phyloP scores from a whole-genome alignment of 2,797 vertebrate genomes.

The Cuculus canorus region DNA sequence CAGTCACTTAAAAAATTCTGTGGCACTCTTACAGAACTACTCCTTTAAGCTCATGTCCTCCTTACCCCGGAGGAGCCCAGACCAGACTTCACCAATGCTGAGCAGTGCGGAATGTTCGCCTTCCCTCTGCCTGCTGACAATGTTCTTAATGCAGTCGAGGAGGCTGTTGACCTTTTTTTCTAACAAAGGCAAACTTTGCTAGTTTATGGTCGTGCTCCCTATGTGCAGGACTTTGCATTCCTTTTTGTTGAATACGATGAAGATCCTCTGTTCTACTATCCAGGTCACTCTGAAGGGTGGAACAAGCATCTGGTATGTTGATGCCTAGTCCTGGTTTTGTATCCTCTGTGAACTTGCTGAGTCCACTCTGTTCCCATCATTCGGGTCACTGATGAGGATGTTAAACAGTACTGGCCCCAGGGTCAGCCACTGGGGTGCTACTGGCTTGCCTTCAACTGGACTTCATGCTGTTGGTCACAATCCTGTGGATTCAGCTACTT shows the following conservation, averaged over 20 bases:
- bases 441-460: background rate
- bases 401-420: background rate
- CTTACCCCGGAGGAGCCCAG: background rate
- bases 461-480: background rate
- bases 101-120: rapidly evolving
- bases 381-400: too few species aligned
- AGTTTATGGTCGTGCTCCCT: background rate
- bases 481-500: background rate
- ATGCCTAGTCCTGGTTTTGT: background rate
- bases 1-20: rapidly evolving
- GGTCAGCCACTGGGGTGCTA: background rate
- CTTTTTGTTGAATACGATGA: background rate
- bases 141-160: background rate
- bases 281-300: background rate
- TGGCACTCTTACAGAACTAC: background rate
- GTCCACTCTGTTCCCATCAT: background rate
- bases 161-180: background rate
- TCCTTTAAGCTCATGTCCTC: background rate
- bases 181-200: background rate
- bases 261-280: background rate
- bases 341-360: background rate
- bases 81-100: background rate
- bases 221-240: background rate
- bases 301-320: background rate
- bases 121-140: background rate